Evolutionary conservation across 2,888 invertebrate species (phyloP), one percentile per base, ranked within the genome.

Genomic region (Tanytarsus gracilentus): DNA sequence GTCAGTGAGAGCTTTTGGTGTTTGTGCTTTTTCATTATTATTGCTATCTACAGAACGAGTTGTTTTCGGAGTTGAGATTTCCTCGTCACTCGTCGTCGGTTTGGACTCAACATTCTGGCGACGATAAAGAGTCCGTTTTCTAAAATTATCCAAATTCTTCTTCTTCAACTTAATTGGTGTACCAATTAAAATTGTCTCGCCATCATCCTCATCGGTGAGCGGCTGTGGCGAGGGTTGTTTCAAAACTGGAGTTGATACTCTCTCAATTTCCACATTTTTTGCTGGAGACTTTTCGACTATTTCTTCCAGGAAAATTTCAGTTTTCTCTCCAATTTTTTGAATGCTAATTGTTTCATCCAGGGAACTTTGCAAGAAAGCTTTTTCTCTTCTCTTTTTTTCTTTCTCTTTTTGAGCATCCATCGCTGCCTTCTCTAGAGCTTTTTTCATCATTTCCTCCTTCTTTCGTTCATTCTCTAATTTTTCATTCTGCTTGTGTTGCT

Each of bases 361-460:
- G 4, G 50, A 30, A 26, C 25, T 36, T 21, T 60, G 60, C 25
- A 66, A 49, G 6, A 65, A 62, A 14, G 69, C 63, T 4, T 68
- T 69, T 3, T 65, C 68, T 30, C 68, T 66, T n/a, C 71, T 70
- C 33, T 69, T 75, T 67, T 77, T 79, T 64, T 80, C 79, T 67
- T 82, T 84, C 61, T 85, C 85, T 65, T 80, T 75, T 65, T 79
- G 82, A 0, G 88, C 88, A 36, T 83, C 81, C 65, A 81, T 80
- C 66, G 87, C 85, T 0, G 90, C 90, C 61, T 83, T 82, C 67
- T 87, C 85, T 44, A 93, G 77, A 1, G 90, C 88, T 68, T 84
- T 83, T 66, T 85, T 79, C 71, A 93, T 79, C 2, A 83, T 80
- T 69, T 86, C 84, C 59, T 87, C 81, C 70, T 88, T 84, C 64